These are phyloP conservation scores for Crotalus viridis DNA, from an alignment of 2,113 vertebrate species.

Conservation along the genomic window DNA sequence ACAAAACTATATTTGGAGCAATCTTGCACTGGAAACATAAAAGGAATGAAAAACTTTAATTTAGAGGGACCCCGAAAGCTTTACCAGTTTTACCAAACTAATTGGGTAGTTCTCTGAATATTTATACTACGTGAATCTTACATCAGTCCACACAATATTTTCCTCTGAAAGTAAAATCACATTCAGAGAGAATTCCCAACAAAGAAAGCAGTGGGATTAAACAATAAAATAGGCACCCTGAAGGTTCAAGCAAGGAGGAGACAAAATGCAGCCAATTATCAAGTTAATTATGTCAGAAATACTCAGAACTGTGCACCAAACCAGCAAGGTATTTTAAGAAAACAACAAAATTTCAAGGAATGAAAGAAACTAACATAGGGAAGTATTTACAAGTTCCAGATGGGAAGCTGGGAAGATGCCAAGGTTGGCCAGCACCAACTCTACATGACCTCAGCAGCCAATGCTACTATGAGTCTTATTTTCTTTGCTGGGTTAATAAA, in stretches of 20 bases:
- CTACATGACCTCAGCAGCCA: slow-evolving; percentile 27
- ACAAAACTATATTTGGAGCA: neutral
- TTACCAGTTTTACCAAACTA: neutral
- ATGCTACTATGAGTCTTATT: slow-evolving; percentile 41
- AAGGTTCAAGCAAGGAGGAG: slow-evolving; percentile 15
- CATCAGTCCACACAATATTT: neutral
- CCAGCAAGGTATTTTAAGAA: slow-evolving; percentile 22
- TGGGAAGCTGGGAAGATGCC: neutral
- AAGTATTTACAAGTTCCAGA: neutral
- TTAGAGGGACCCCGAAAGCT: neutral
- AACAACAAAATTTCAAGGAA: neutral
- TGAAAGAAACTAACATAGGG: neutral
- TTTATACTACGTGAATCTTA: rapidly evolving
- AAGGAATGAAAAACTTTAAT: neutral
- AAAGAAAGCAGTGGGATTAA: neutral
- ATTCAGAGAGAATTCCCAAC: neutral
- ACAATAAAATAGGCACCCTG: neutral
- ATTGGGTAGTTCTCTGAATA: too few species aligned
- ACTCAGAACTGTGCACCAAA: slow-evolving; percentile 25
- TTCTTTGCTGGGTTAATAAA: slow-evolving; percentile 63
- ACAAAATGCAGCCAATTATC: slow-evolving; percentile 6
- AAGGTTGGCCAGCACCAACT: neutral
- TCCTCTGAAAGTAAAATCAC: neutral
- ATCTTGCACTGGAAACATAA: neutral
- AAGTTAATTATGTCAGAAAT: slow-evolving; percentile 41